Evolutionary conservation across 1,140 invertebrate species (phyloP), one percentile per base, ranked within the genome.

Genomic region (Papilio xuthus): DNA sequence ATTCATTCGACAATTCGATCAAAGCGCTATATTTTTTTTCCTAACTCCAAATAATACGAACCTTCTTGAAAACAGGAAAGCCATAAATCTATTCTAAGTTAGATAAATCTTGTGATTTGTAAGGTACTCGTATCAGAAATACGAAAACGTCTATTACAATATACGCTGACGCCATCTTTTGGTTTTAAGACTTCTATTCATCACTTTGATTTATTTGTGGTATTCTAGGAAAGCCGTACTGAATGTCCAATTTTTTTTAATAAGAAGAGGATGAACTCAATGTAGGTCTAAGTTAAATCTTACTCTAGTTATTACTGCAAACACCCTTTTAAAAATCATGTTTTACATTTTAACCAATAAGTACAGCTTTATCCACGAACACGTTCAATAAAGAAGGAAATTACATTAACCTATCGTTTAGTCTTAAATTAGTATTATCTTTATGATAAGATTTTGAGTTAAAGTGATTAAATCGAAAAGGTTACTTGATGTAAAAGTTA

Each of bases 1-100:
- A 67, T 28, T 28, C 9, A 9, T 56, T 7, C 26, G 26, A 67
- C 60, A 67, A 67, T 28, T 26, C 60, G 26, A 67, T 28, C 60
- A 28, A 67, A 67, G 60, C 18, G 60, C 26, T 67, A 67, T 67
- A 67, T 32, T 32, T 60, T 23, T 60, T 13, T 67, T 23, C 60
- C 32, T 67, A 67, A 67, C 10, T 67, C 15, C 60, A 67, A 67
- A 67, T 67, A 67, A 67, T 67, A 67, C 60, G 60, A 26, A 67
- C 60, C 60, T 67, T 67, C 26, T 67, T 67, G 60, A 67, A 67
- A 67, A 67, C 60, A 67, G 60, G 60, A 67, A 67, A 67, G 26
- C 13, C 20, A 67, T 67, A 67, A 67, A 67, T 67, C 60, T 67
- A 12, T 10, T 67, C 26, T 60, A 32, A 67, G 60, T 67, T 67